These are phyloP conservation scores for Malurus melanocephalus DNA, from an alignment of 2,113 vertebrate species.

Conservation along the genomic window DNA sequence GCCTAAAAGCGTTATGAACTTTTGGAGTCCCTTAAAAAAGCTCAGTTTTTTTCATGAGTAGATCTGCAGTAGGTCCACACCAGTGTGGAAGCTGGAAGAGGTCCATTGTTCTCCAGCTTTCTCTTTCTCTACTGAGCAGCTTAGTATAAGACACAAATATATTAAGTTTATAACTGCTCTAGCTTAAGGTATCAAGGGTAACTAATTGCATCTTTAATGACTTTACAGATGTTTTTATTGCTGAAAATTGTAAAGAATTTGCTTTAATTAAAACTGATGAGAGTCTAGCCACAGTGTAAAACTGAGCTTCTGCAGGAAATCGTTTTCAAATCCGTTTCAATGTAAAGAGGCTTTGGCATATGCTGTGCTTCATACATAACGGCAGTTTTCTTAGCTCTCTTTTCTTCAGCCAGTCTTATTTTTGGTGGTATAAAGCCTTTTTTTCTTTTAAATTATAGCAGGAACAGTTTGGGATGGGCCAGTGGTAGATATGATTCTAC, in stretches of 20 bases:
- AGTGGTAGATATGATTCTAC: neutral
- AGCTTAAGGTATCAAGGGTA: neutral
- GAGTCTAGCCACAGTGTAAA: neutral
- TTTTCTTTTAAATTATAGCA: neutral
- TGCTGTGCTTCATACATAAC: neutral
- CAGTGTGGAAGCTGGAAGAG: neutral
- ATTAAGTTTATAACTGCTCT: neutral
- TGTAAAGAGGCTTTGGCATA: neutral
- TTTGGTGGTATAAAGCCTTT: neutral
- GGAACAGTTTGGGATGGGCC: neutral
- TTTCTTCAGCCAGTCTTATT: neutral
- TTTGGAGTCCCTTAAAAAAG: neutral
- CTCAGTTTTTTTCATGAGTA: accelerated
- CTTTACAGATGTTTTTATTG: neutral
- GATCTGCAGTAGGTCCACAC: neutral
- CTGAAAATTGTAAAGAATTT: neutral
- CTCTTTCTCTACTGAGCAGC: neutral
- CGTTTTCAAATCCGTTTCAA: neutral
- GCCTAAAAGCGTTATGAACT: neutral
- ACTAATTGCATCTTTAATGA: neutral
- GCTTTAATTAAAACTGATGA: neutral
- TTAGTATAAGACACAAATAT: neutral
- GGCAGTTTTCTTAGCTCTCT: neutral
- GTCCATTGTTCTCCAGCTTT: neutral
- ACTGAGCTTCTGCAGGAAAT: neutral